phyloP scores from a whole-genome alignment of 2,797 vertebrate species.

The Tangara arthus region DNA sequence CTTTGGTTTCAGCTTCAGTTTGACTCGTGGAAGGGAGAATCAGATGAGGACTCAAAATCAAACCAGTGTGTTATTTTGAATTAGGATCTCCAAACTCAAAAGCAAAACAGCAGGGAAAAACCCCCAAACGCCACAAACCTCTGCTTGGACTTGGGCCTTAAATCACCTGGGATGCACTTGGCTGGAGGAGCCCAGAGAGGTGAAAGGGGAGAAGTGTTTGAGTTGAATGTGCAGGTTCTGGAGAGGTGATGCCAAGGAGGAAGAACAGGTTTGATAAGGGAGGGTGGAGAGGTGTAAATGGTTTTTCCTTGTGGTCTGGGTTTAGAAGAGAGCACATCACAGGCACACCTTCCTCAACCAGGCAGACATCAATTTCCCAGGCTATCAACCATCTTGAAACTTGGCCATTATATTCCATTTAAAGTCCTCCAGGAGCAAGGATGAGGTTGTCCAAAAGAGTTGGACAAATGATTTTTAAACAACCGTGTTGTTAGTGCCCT shows the following conservation, averaged over 20 bases:
- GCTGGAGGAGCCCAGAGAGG: neutral
- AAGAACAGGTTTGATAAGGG: neutral
- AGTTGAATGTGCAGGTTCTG: neutral
- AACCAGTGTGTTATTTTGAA: neutral
- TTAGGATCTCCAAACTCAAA: neutral
- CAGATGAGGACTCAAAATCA: neutral
- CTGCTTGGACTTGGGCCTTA: neutral
- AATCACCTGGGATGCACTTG: neutral
- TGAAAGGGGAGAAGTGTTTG: neutral
- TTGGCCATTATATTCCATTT: neutral
- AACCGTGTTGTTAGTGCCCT: neutral
- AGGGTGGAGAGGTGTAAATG: neutral
- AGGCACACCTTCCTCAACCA: neutral
- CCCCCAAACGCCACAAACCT: neutral
- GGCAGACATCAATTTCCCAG: neutral
- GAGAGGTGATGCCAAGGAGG: neutral
- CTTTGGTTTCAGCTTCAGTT: neutral
- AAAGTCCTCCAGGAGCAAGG: neutral
- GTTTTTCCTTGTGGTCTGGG: neutral
- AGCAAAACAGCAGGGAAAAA: neutral
- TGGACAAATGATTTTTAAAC: neutral
- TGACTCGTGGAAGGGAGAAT: neutral
- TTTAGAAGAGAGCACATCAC: neutral
- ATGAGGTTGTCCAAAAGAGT: neutral
- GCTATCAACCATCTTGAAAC: neutral